Percentiles rank a stretch among this genome's conserved stretches.
These are phyloP conservation scores for Ovis aries DNA, from an alignment of 2,113 vertebrate genomes.

Conservation along the genomic window DNA sequence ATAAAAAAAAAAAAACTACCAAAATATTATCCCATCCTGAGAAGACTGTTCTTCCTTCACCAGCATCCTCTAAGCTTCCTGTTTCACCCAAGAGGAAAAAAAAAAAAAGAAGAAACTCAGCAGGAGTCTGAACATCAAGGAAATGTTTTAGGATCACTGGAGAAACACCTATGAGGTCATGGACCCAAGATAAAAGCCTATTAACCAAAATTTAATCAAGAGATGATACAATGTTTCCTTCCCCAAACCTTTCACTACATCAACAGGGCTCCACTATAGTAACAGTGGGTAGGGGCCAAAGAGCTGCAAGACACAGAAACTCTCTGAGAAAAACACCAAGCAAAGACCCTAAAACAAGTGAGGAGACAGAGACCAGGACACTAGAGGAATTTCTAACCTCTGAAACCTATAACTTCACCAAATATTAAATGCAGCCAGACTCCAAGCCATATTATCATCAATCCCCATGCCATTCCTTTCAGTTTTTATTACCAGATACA, in stretches of 20 bases:
- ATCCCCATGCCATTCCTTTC: neutral
- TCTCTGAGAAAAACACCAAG: neutral
- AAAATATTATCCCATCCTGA: neutral
- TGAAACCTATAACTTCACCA: neutral
- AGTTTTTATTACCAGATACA: neutral
- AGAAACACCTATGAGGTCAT: neutral
- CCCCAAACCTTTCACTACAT: neutral
- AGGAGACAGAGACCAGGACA: neutral
- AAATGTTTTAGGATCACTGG: neutral
- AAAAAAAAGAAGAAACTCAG: neutral
- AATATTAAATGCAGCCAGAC: neutral
- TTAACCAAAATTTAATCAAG: neutral
- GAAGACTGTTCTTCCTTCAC: neutral
- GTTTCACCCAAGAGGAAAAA: neutral
- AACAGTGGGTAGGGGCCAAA: neutral
- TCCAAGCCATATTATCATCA: neutral
- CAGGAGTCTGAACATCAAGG: neutral
- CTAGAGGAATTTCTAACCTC: neutral
- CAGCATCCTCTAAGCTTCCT: neutral
- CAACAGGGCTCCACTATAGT: neutral
- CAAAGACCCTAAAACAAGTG: neutral
- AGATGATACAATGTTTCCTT: neutral
- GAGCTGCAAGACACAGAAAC: neutral
- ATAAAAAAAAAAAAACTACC: neutral
- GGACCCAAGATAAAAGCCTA: neutral